Percentiles rank a stretch among this genome's conserved stretches.
Evolutionary conservation across 1,140 invertebrate species (phyloP).

Genomic region (Cyclina sinensis): DNA sequence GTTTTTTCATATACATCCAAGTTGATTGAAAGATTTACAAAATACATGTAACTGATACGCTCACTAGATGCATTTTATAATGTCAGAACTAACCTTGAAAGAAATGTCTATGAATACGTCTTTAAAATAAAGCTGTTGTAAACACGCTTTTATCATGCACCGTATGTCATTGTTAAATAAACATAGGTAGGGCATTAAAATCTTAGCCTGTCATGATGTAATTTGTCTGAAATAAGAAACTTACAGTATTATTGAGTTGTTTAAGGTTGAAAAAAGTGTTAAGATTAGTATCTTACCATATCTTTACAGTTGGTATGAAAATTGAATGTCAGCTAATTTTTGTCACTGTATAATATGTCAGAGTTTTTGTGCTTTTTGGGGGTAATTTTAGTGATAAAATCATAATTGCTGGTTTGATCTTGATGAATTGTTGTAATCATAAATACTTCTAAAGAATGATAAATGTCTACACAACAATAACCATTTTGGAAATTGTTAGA

Average conservation of each 20-base stretch:
- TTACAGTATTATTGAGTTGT: background rate
- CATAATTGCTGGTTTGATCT: background rate
- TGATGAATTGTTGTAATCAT: background rate
- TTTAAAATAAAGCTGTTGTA: background rate
- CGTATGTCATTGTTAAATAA: conserved; percentile 15
- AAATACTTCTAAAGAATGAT: too few species aligned
- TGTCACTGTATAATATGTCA: background rate
- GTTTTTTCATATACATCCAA: too few species aligned
- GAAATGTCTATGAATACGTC: too few species aligned
- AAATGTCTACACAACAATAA: too few species aligned
- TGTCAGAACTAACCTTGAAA: too few species aligned
- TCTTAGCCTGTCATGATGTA: conserved; percentile 13
- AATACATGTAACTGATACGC: too few species aligned
- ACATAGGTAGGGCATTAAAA: conserved; percentile 2
- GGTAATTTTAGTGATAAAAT: background rate
- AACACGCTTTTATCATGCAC: conserved; percentile 5
- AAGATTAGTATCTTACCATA: background rate
- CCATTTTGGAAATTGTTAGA: too few species aligned
- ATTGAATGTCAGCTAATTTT: background rate
- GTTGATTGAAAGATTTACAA: too few species aligned
- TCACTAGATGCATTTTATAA: too few species aligned
- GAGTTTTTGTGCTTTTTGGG: background rate
- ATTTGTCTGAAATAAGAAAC: conserved; percentile 11
- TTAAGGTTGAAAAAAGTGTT: conserved; percentile 2
- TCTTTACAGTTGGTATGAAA: conserved; percentile 2